Evolutionary conservation across 2,113 vertebrate genomes (phyloP), one percentile per base, ranked within the genome.

Genomic region (Tautogolabrus adspersus): DNA sequence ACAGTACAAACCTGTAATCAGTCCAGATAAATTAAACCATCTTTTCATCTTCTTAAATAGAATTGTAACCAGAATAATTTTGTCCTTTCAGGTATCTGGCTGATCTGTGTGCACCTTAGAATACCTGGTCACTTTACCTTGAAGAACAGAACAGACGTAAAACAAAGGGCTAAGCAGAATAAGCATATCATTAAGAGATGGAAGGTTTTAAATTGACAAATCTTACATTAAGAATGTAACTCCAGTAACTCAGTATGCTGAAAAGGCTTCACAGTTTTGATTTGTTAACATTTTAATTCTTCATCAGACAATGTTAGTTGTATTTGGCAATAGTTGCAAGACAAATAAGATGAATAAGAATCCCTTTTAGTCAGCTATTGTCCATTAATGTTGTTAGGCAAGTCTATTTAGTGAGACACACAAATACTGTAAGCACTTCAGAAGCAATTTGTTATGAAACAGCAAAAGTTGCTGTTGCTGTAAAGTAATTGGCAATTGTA

Each of bases 141-240:
- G 15, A 19, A 30, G 38, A 62, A n/a, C 34, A 60, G 34, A 58
- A 16, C 23, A 59, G 30, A 59, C 57, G 2, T 18, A 15, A 10
- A 51, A 19, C 4, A 38, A 54, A 70, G 49, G 22, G 64, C 66
- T 84, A 80, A 67, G 68, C 38, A 83, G 77, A 82, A 84, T 92
- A 66, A 66, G 64, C 61, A 79, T 69, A 26, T 65, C 81, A 92
- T 88, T 86, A 89, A 76, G 78, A 87, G 66, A 87, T 80, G 38
- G 75, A 74, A 85, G 76, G 71, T 75, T 81, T 84, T 64, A 75
- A 78, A 84, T 66, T 46, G 63, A 72, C 62, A 18, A 22, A 74
- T 83, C 49, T 66, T 64, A 63, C 40, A 64, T 83, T 79, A 75
- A 83, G 57, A 11, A 65, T 26, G 38, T 54, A 47, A 64, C 54